Base-by-base conservation (phyloP, 2,797 vertebrate species). In the Semaprochilodus insignis region DNA sequence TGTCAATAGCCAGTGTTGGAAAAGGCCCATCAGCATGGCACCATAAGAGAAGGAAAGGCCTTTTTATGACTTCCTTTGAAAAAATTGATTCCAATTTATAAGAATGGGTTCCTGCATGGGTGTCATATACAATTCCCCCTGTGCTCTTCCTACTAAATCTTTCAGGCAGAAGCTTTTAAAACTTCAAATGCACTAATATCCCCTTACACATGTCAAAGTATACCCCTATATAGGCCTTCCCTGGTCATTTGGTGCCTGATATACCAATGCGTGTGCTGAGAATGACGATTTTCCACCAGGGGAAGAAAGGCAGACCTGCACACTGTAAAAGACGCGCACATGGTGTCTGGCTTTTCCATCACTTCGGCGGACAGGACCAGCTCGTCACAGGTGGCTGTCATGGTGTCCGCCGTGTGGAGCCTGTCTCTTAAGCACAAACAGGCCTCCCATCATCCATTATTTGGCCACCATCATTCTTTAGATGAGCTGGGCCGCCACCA, bases 91-190 rank as follows among this genome's bases (percentile, higher is more conserved):
- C 88, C 89, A 91, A 91, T 93, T 93, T 90, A 92, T 91, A 92
- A 91, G 69, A 81, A 74, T 48, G 89, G 83, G 88, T 82, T 90
- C 87, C 89, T 89, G 88, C 84, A 86, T 90, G 89, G 90, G 91
- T 93, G 92, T 93, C 89, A 81, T 91, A 87, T 92, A 88, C 87
- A 87, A 90, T 91, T 90, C 90, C 88, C 83, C 73, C 87, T 91
- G 90, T 80, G 57, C 88, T 90, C 88, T 87, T 87, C 87, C 91
- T 90, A 83, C 92, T 94, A 93, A 95, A 95, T 94, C 92, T 93
- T 93, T 94, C 90, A 93, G 92, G 91, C 92, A 93, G 93, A 95
- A 93, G 91, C 93, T 94, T 94, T 95, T 94, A 95, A 95, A 95
- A 95, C 93, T 94, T 95, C 93, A 95, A 94, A 94, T 95, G 91